A percentile compares a stretch with the other conserved stretches of the same genome.
These are phyloP conservation scores for Aramus guarauna DNA, from an alignment of 2,113 vertebrate genomes.

Conservation along the genomic window DNA sequence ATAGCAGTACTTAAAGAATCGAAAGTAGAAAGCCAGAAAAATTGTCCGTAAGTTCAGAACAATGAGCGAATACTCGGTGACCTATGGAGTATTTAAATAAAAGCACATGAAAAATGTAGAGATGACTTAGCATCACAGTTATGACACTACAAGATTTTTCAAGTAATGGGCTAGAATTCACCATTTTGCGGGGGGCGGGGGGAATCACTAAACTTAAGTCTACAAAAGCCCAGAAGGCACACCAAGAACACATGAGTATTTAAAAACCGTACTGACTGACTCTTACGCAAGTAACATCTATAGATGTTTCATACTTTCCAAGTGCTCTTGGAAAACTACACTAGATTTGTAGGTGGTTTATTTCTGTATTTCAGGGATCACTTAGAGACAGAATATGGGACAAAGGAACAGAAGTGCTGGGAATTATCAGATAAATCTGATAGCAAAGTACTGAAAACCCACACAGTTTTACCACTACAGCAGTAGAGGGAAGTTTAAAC, in stretches of 20 bases:
- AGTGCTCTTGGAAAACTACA: background rate
- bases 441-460: fast-evolving
- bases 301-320: background rate
- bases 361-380: background rate
- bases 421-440: background rate
- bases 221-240: background rate
- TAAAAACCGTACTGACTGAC: background rate
- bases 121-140: background rate
- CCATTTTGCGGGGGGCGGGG: fast-evolving
- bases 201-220: background rate
- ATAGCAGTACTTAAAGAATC: background rate
- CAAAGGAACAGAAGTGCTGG: background rate
- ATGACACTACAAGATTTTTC: too few relatives aligned
- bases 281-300: background rate
- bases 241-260: background rate
- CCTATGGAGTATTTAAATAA: background rate
- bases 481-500: background rate
- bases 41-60: background rate
- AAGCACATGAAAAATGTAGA: background rate
- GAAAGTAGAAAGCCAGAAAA: background rate
- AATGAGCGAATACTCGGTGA: background rate
- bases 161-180: background rate
- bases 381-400: background rate
- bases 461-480: background rate
- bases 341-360: background rate